Base-by-base conservation (phyloP, 2,797 vertebrate species). In the Crenichthys baileyi region DNA sequence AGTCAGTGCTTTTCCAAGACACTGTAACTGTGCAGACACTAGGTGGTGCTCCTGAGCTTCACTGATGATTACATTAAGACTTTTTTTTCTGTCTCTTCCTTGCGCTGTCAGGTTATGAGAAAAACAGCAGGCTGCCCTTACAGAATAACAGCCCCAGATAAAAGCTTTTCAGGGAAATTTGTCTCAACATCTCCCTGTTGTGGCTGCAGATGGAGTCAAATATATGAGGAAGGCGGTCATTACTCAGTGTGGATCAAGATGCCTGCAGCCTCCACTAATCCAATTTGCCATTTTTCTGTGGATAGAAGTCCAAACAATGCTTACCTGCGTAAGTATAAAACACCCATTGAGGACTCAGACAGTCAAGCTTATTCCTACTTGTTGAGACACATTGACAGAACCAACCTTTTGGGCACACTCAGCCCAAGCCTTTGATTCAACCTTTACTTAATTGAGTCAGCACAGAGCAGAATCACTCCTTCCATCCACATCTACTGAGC, bases 151-250 rank as follows among this genome's bases (percentile, higher is more conserved):
- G 9, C 60, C 73, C 88, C 50, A 70, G 78, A 82, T 74, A 55
- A 65, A 83, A 79, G 65, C 50, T 77, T 83, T 85, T 83, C 63
- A 63, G 24, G 46, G 3, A 79, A 78, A 61, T 58, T 29, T 84
- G 50, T 74, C 61, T 91, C 50, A 77, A 50, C 79, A 56, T 85
- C 83, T 87, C 22, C 13, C 79, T 93, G 73, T 84, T 91, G 81
- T 90, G 80, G 76, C 83, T 87, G 75, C 88, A 96, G 95, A 50
- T 95, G 95, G 94, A 95, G 82, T 83, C 86, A 94, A 77, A 85
- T 68, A 0, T 96, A 96, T 82, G 90, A 85, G 82, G 94, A 96
- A 85, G 93, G 93, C 1, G 96, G 95, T 75, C 93, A 93, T 88
- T 96, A 96, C 91, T 93, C 91, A 58, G 83, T 96, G 71, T 83